A percentile compares a stretch with the other conserved stretches of the same genome.
phyloP scores from a whole-genome alignment of 2,888 invertebrate species.

The Hypomecis atomaria region DNA sequence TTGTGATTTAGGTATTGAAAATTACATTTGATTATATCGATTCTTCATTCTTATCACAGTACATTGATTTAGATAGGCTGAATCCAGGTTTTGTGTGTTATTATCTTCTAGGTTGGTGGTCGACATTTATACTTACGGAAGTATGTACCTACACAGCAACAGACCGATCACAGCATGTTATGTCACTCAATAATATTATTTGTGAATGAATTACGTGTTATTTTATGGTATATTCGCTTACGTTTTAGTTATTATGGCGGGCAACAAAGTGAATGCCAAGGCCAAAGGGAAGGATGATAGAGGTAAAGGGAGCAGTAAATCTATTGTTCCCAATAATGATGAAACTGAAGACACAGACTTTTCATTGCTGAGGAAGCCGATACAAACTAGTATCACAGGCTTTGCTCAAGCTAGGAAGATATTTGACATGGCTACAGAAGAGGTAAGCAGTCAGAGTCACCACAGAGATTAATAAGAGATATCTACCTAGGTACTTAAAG shows the following conservation, averaged over 20 bases:
- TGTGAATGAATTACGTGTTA: slow-evolving; percentile 11
- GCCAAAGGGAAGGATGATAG: slow-evolving; percentile 73
- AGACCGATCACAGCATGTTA: slow-evolving; percentile 23
- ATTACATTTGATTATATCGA: not conserved
- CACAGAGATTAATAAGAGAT: not conserved
- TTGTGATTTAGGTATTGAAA: slow-evolving; percentile 21
- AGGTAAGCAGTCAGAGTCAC: slow-evolving; percentile 78
- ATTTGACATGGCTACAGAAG: slow-evolving; percentile 90
- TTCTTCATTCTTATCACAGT: not conserved
- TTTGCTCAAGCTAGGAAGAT: slow-evolving; percentile 89
- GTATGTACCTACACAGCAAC: slow-evolving; percentile 16
- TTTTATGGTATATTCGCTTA: slow-evolving; percentile 7
- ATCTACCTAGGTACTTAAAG: not conserved
- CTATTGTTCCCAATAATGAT: slow-evolving; percentile 62
- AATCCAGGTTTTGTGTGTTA: slow-evolving; percentile 22
- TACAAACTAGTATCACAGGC: slow-evolving; percentile 88
- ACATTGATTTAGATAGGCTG: not conserved
- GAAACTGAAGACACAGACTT: slow-evolving; percentile 80
- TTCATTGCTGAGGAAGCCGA: slow-evolving; percentile 86
- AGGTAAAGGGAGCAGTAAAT: slow-evolving; percentile 63
- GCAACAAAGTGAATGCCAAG: slow-evolving; percentile 74
- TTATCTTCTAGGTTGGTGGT: slow-evolving; percentile 56
- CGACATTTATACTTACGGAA: slow-evolving; percentile 52
- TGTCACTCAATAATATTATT: slow-evolving; percentile 22
- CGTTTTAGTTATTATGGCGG: slow-evolving; percentile 62